Conservation (phyloP, 2,888 invertebrate genomes). For the Malthinus seriepunctatus region DNA sequence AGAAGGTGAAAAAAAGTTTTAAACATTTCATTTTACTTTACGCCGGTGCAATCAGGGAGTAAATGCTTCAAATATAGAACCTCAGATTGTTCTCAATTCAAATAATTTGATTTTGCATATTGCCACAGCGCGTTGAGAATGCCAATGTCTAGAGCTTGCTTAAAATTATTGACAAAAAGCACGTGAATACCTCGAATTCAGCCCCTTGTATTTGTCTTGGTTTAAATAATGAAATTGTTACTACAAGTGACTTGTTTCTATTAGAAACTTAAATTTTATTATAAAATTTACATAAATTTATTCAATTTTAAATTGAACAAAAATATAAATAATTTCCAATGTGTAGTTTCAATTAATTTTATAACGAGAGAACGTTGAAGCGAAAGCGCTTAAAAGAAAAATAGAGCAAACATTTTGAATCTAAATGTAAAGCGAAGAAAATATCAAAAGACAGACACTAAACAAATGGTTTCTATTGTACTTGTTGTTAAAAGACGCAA, state of each 20-base stretch:
- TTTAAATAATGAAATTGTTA: conserved; percentile 4
- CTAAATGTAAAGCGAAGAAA: conserved; percentile 10
- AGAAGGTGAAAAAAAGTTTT: no score
- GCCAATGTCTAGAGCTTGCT: conserved; percentile 10
- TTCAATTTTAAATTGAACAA: not conserved
- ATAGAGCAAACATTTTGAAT: not conserved
- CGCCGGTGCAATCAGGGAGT: conserved; percentile 11
- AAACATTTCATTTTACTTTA: not conserved
- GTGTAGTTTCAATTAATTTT: not conserved
- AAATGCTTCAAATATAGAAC: conserved; percentile 17
- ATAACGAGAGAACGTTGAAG: not conserved
- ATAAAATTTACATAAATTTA: not conserved
- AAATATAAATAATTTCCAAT: not conserved
- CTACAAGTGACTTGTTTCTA: not conserved
- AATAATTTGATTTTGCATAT: conserved; percentile 29
- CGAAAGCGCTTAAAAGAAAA: not conserved
- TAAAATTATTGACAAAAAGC: conserved; percentile 26
- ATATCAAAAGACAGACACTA: conserved; percentile 19
- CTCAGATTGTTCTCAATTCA: conserved; percentile 22
- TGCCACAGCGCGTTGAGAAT: conserved; percentile 24
- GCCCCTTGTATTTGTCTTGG: not conserved
- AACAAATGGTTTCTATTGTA: conserved; percentile 30
- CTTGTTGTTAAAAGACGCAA: conserved; percentile 25
- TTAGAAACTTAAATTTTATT: not conserved
- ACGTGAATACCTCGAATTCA: not conserved